Evolutionary conservation across 2,888 invertebrate genomes (phyloP).

Genomic region (Dastarcus helophoroides): DNA sequence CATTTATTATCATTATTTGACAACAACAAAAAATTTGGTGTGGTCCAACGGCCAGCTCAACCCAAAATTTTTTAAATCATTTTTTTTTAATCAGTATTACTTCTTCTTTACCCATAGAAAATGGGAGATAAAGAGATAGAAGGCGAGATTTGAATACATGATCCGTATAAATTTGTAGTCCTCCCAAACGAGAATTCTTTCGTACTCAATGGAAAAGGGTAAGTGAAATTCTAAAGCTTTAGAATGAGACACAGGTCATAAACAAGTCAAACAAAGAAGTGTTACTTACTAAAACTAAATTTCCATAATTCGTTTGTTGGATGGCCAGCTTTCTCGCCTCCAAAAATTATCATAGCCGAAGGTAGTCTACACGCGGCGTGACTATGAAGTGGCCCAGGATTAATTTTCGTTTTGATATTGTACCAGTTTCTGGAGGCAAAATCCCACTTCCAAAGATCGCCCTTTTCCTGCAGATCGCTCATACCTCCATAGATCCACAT

Average conservation of each 20-base stretch:
- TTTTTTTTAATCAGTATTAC: no score
- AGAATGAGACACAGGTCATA: background rate
- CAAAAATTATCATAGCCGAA: slow-evolving; percentile 67
- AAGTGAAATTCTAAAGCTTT: no score
- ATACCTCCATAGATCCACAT: slow-evolving; percentile 86
- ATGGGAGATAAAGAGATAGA: no score
- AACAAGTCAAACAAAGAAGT: slow-evolving; percentile 2
- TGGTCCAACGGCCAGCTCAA: no score
- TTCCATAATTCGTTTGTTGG: slow-evolving; percentile 70
- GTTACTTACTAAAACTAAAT: slow-evolving; percentile 61
- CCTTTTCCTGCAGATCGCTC: slow-evolving; percentile 52
- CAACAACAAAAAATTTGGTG: no score
- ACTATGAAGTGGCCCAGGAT: slow-evolving; percentile 62
- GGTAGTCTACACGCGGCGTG: slow-evolving; percentile 70
- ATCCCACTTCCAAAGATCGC: slow-evolving; percentile 31
- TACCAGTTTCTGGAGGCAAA: slow-evolving; percentile 48
- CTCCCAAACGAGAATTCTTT: no score
- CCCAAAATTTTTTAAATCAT: no score
- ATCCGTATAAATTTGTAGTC: no score
- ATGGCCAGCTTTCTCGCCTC: slow-evolving; percentile 62
- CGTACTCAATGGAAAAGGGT: no score
- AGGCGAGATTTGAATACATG: no score
- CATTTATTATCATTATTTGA: no score
- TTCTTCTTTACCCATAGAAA: no score
- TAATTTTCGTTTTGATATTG: slow-evolving; percentile 47